These are phyloP conservation scores for Nipponacmea schrenckii DNA, from an alignment of 2,888 invertebrate species.

Conservation along the genomic window DNA sequence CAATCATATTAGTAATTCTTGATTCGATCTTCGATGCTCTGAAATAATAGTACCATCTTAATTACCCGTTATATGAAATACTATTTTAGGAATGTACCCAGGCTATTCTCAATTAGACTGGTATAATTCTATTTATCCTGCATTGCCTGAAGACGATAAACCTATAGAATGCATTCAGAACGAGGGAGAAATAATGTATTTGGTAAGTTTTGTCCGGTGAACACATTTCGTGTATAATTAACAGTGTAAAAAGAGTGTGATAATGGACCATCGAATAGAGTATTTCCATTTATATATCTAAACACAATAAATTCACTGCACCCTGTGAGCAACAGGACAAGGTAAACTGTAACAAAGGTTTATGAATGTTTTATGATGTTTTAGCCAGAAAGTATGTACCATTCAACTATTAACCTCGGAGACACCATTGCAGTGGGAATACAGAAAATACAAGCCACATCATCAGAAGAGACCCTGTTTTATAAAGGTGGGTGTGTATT, in stretches of 20 bases:
- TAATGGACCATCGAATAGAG: too few species aligned
- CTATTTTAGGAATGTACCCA: slow-evolving; percentile 52
- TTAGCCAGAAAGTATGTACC: slow-evolving; percentile 60
- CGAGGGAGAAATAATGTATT: slow-evolving; percentile 59
- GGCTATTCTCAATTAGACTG: slow-evolving; percentile 54
- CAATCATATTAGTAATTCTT: background rate
- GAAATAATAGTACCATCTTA: too few species aligned
- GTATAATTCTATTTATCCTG: slow-evolving; percentile 51
- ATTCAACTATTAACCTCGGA: slow-evolving; percentile 59
- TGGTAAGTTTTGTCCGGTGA: slow-evolving; percentile 39
- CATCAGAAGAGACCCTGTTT: slow-evolving; percentile 44
- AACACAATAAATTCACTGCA: too few species aligned
- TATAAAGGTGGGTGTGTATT: slow-evolving; percentile 45
- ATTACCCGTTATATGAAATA: too few species aligned
- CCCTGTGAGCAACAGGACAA: too few species aligned
- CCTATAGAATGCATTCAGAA: slow-evolving; percentile 59
- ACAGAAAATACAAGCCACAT: slow-evolving; percentile 51
- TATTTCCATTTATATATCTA: too few species aligned
- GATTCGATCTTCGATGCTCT: background rate
- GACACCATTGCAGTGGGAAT: slow-evolving; percentile 61
- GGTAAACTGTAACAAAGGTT: too few species aligned
- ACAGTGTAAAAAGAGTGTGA: too few species aligned
- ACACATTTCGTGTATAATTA: too few species aligned
- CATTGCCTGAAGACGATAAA: slow-evolving; percentile 36
- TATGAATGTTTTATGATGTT: slow-evolving; percentile 16